phyloP scores from a whole-genome alignment of 2,113 vertebrate genomes.

The Pao palembangensis region DNA sequence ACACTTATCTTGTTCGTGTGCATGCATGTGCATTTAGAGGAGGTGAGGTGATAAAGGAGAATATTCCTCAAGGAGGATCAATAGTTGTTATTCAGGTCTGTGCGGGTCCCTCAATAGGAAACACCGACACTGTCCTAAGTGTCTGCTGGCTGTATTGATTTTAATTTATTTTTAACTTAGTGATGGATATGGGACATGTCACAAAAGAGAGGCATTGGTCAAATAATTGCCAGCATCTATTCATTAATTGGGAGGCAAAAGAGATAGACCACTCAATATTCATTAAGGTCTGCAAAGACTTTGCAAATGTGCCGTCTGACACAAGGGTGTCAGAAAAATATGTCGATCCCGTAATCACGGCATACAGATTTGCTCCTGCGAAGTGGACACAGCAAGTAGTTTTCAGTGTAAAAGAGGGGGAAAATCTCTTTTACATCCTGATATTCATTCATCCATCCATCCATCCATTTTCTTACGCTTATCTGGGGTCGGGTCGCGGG shows the following conservation, averaged over 20 bases:
- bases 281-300: constrained; percentile 73
- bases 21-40: constrained; percentile 41
- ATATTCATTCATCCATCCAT: too few species aligned
- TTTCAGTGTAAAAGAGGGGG: background rate
- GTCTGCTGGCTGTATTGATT: constrained; percentile 74
- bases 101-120: constrained; percentile 65
- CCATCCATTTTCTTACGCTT: too few species aligned
- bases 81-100: constrained; percentile 77
- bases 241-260: constrained; percentile 76
- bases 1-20: constrained; percentile 61
- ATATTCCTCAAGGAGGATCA: constrained; percentile 77
- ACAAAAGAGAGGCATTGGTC: constrained; percentile 70
- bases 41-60: constrained; percentile 74
- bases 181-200: constrained; percentile 79
- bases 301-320: constrained; percentile 66
- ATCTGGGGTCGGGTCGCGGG: too few species aligned
- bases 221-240: constrained; percentile 80
- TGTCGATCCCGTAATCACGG: constrained; percentile 63
- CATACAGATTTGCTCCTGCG: constrained; percentile 50
- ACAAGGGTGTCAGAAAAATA: constrained; percentile 60
- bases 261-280: constrained; percentile 77
- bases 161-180: constrained; percentile 82
- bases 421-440: too few species aligned
- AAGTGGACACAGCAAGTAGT: constrained; percentile 10
- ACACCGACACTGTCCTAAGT: constrained; percentile 69